Percentiles rank a stretch among this genome's conserved stretches.
These are phyloP conservation scores for Psilanteris sp. DNA, from an alignment of 1,140 invertebrate genomes.

Conservation along the genomic window DNA sequence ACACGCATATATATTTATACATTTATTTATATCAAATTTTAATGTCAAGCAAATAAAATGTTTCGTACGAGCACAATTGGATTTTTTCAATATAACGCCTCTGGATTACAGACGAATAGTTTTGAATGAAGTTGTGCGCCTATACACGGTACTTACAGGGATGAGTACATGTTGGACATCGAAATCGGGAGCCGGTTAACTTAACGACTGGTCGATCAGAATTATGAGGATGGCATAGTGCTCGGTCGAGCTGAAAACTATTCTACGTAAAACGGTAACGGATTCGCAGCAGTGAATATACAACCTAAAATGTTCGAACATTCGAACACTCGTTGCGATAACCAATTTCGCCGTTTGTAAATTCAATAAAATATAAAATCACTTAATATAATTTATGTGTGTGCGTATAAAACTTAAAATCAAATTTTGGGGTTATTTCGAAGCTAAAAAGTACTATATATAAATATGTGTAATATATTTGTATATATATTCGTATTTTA, in stretches of 20 bases:
- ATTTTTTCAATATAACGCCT: conserved; percentile 6
- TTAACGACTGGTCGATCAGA: conserved; percentile 61
- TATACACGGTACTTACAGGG: conserved; percentile 20
- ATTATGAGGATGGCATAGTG: conserved; percentile 54
- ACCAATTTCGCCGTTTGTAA: no score
- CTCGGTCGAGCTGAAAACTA: conserved; percentile 57
- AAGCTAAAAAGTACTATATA: no score
- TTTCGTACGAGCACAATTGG: not conserved
- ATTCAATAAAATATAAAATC: no score
- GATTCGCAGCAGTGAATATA: conserved; percentile 29
- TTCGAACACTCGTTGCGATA: no score
- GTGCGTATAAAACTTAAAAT: no score
- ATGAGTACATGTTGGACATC: conserved; percentile 52
- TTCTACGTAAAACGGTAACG: conserved; percentile 46
- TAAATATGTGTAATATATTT: no score
- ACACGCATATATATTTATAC: no score
- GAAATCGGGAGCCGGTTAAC: conserved; percentile 66
- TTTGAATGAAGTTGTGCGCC: conserved; percentile 16
- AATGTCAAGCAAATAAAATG: no score
- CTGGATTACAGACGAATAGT: conserved; percentile 11
- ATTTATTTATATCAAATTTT: no score
- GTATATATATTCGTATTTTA: no score
- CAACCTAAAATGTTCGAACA: conserved; percentile 14
- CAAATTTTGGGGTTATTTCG: no score
- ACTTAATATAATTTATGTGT: no score